Evolutionary conservation across 2,113 vertebrate genomes (phyloP).

Genomic region (Argyrosomus japonicus): DNA sequence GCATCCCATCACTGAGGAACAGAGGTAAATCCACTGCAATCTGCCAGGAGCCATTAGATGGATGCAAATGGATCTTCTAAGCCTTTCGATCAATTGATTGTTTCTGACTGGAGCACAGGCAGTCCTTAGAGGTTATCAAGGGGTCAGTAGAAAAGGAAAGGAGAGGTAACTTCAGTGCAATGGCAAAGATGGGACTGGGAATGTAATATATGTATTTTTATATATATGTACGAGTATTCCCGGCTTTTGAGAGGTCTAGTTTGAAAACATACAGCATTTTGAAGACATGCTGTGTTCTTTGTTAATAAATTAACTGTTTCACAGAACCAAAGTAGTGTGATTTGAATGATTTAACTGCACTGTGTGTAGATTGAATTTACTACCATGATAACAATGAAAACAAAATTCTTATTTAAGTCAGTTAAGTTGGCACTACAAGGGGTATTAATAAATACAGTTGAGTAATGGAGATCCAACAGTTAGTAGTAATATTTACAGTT

Average conservation of each 20-base stretch:
- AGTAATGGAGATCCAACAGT: too few relatives aligned
- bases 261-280: background rate
- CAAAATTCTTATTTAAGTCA: too few relatives aligned
- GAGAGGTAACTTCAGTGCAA: slow-evolving; percentile 1
- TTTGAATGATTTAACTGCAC: too few relatives aligned
- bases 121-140: slow-evolving; percentile 35
- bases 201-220: background rate
- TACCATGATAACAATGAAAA: too few relatives aligned
- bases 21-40: slow-evolving; percentile 18
- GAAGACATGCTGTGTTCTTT: background rate
- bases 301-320: too few relatives aligned
- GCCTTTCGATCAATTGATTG: slow-evolving; percentile 41
- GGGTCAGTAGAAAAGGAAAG: slow-evolving; percentile 20
- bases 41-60: slow-evolving; percentile 37
- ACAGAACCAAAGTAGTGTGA: too few relatives aligned
- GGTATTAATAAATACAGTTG: too few relatives aligned
- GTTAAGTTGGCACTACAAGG: too few relatives aligned
- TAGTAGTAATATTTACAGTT: too few relatives aligned
- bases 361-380: too few relatives aligned
- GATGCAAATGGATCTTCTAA: slow-evolving; percentile 48
- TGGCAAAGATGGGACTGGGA: slow-evolving; percentile 1
- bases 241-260: background rate
- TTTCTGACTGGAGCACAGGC: slow-evolving; percentile 25
- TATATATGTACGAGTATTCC: background rate
- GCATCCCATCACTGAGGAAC: slow-evolving; percentile 21